These are phyloP conservation scores for Mystacides longicornis DNA, from an alignment of 2,888 invertebrate genomes.

Conservation along the genomic window DNA sequence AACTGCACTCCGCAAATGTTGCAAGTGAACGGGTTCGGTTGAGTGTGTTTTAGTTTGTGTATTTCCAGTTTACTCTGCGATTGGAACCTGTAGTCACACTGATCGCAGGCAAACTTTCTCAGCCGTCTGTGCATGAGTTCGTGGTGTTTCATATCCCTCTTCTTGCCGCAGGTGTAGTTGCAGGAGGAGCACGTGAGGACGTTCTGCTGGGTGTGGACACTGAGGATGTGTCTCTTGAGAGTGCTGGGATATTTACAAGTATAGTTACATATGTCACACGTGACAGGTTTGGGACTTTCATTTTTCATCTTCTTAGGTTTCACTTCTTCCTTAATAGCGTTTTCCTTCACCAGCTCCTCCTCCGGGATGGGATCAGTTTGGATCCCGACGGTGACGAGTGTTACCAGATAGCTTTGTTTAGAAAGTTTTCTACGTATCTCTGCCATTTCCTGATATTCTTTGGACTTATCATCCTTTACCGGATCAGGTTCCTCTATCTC, in stretches of 20 bases:
- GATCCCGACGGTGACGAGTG: slow-evolving; percentile 7
- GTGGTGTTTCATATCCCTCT: slow-evolving; percentile 14
- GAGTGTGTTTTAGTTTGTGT: slow-evolving; percentile 13
- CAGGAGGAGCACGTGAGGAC: slow-evolving; percentile 8
- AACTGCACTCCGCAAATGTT: slow-evolving; percentile 10
- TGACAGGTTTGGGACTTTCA: slow-evolving; percentile 8
- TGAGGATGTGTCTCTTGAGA: slow-evolving; percentile 11
- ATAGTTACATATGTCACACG: slow-evolving; percentile 11
- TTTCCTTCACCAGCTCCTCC: neutral
- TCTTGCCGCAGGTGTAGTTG: slow-evolving; percentile 13
- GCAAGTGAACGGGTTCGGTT: slow-evolving; percentile 13
- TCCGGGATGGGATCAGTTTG: slow-evolving; percentile 15
- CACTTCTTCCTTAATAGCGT: slow-evolving; percentile 3
- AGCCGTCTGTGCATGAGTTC: slow-evolving; percentile 13
- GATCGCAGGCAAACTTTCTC: slow-evolving; percentile 12
- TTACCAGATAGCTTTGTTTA: neutral
- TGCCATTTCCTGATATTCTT: neutral
- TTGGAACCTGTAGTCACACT: slow-evolving; percentile 16
- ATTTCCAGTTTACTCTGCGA: slow-evolving; percentile 16
- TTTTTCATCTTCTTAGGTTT: slow-evolving; percentile 6
- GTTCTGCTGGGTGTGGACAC: slow-evolving; percentile 13
- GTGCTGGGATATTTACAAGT: slow-evolving; percentile 15
- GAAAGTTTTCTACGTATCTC: slow-evolving; percentile 6
- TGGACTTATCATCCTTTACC: neutral
- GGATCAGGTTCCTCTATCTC: slow-evolving; percentile 13